These are phyloP conservation scores for Eurystomus glaucurus DNA, from an alignment of 2,797 vertebrate species.

Conservation along the genomic window DNA sequence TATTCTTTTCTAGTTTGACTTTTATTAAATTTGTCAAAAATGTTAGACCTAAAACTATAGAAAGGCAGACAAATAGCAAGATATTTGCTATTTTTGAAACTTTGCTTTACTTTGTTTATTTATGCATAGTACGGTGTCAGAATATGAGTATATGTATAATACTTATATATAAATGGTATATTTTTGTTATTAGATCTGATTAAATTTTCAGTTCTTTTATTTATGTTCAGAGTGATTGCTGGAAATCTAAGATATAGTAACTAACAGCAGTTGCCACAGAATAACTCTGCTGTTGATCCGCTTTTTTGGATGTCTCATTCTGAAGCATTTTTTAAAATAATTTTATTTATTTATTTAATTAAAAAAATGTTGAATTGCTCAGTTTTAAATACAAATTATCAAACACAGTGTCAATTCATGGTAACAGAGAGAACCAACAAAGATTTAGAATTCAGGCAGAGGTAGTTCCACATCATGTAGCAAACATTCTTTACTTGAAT, in stretches of 20 bases:
- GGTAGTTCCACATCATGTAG: not conserved
- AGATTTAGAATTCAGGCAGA: not conserved
- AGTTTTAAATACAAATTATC: not conserved
- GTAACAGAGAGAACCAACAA: not conserved
- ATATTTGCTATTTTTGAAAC: not conserved
- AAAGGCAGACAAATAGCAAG: not conserved
- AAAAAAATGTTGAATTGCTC: fast-evolving
- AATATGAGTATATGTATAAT: not conserved
- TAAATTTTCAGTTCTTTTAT: not conserved
- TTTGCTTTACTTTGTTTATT: not conserved
- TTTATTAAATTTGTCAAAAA: not conserved
- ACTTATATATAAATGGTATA: not conserved
- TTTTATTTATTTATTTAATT: not conserved
- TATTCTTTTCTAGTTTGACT: not conserved
- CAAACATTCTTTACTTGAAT: not conserved
- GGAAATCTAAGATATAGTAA: not conserved
- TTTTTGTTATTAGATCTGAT: not conserved
- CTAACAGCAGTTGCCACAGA: not conserved
- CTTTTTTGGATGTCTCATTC: not conserved
- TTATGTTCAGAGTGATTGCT: not conserved
- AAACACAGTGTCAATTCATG: not conserved
- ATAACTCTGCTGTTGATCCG: not conserved
- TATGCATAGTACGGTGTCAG: not conserved
- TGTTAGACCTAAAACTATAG: not conserved
- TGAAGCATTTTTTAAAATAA: not conserved